Conservation (phyloP, 2,113 vertebrate genomes). For the Meriones unguiculatus region DNA sequence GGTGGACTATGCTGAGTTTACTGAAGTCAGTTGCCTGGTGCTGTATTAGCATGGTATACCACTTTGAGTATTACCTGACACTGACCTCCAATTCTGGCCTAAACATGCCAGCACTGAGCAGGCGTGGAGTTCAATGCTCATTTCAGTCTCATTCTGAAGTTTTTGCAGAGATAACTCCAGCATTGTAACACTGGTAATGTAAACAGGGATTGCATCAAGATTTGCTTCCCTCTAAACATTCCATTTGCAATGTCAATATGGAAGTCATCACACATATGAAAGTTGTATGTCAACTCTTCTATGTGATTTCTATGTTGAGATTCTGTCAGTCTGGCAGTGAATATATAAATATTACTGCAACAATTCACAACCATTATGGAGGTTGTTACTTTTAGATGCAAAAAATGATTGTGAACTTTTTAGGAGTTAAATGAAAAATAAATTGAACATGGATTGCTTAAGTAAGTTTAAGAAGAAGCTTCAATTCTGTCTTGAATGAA, state of each 20-base stretch:
- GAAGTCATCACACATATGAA: background rate
- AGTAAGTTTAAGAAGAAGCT: constrained; percentile 21
- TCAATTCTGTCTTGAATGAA: background rate
- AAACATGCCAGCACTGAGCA: background rate
- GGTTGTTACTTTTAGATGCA: background rate
- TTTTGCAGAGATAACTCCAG: background rate
- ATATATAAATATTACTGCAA: background rate
- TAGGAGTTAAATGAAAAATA: constrained; percentile 52
- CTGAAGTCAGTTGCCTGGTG: background rate
- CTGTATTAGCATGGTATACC: rapidly evolving
- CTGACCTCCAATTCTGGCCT: background rate
- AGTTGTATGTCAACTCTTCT: background rate
- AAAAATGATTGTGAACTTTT: background rate
- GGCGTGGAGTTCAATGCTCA: too few relatives aligned
- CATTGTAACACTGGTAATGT: background rate
- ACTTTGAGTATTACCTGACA: rapidly evolving
- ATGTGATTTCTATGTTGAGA: constrained; percentile 11
- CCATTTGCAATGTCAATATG: background rate
- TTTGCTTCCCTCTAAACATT: constrained; percentile 32
- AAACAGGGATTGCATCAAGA: background rate
- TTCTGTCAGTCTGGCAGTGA: background rate
- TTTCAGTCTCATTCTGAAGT: background rate
- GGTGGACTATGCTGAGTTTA: background rate
- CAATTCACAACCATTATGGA: background rate
- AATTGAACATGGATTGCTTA: background rate